Base-by-base conservation (phyloP, 2,797 vertebrate species). In the Gallinago stenura region DNA sequence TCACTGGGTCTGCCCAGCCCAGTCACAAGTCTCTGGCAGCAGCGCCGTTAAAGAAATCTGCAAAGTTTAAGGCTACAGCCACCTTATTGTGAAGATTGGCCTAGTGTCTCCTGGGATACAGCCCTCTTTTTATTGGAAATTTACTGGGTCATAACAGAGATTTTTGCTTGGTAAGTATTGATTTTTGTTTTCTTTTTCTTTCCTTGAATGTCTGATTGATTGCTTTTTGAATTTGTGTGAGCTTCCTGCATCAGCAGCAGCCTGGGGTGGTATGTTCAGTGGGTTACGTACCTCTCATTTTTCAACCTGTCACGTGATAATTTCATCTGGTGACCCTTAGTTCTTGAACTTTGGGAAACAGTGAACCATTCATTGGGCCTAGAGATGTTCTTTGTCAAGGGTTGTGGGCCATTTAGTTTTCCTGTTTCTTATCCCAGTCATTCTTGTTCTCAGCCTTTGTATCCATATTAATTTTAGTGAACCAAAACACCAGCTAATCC, bases 21-120 rank as follows among this genome's bases (percentile, higher is more conserved):
- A 31, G 19, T 10, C 48, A 20, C 0, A 0, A 43, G 15, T 20
- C 50, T 37, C 66, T 57, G 33, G 11, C 61, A 21, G 46, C 7
- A 4, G 30, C 37, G n/a, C 4, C 5, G 0, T 15, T 39, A 43
- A 45, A 68, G 51, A 33, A 21, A 7, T 15, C 37, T 43, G 54
- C 31, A 76, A 66, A 72, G 33, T 51, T 60, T 18, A 51, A 81
- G 51, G 24, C 30, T 62, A 43, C 21, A 83, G 13, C 7, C 20
- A 37, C 16, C 14, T 37, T 35, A 41, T 2, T 12, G 22, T 51
- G 15, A 83, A 17, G 41, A 53, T 37, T 35, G 48, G 33, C 33
- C 50, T 69, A 39, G 21, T 62, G 18, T 73, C 71, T 83, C 56
- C 62, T 19, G 57, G 8, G 33, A 19, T 79, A 22, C 33, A 33